Conservation (phyloP, 2,888 invertebrate species). For the Eupeodes luniger region DNA sequence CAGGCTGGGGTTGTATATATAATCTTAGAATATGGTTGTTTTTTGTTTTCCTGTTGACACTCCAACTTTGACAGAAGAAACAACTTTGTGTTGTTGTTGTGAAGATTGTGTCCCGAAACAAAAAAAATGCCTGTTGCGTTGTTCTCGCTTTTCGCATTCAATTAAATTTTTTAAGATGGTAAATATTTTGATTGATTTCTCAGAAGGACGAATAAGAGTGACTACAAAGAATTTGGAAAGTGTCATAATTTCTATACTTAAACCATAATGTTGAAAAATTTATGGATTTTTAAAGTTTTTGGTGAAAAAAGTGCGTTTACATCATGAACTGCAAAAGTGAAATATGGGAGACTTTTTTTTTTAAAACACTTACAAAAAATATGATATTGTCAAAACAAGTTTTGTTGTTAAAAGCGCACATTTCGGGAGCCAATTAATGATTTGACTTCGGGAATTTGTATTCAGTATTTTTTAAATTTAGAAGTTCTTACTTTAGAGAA, state of each 20-base stretch:
- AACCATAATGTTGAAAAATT: no score
- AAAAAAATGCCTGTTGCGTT: constrained; percentile 66
- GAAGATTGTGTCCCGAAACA: constrained; percentile 29
- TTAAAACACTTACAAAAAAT: no score
- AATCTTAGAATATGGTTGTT: constrained; percentile 45
- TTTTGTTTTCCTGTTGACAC: constrained; percentile 48
- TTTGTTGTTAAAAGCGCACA: no score
- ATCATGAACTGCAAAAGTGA: neutral
- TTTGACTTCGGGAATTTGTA: no score
- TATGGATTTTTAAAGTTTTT: neutral
- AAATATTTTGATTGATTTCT: constrained; percentile 63
- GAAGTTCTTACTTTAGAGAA: no score
- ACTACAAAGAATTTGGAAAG: no score
- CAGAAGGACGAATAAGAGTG: constrained; percentile 17
- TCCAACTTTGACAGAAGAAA: constrained; percentile 69
- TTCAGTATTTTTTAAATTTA: no score
- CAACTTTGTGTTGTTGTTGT: constrained; percentile 40
- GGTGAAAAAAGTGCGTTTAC: constrained; percentile 6
- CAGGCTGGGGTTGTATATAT: constrained; percentile 20
- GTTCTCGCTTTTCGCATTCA: constrained; percentile 35
- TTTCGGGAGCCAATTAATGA: no score
- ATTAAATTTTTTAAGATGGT: constrained; percentile 11
- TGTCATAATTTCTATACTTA: no score
- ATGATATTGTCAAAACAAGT: no score
- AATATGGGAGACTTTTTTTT: no score